Evolutionary conservation across 2,888 invertebrate genomes (phyloP).

Genomic region (Heliconius hortense): DNA sequence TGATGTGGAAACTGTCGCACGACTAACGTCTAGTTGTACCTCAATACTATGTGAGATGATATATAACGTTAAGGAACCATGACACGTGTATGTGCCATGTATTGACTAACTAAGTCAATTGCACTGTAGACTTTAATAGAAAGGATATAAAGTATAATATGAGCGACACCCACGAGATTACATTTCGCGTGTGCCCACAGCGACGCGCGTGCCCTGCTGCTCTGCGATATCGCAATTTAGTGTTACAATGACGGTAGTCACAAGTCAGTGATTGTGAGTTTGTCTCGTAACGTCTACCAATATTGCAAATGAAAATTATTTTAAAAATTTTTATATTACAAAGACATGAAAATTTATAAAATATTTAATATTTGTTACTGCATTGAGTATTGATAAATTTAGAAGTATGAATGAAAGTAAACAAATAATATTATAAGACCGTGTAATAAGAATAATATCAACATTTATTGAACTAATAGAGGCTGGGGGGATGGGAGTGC

Average conservation of each 20-base stretch:
- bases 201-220: neutral
- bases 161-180: neutral
- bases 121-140: neutral
- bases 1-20: conserved; percentile 27
- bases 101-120: too few species aligned
- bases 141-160: neutral
- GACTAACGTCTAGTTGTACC: neutral
- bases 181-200: conserved; percentile 24
- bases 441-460: neutral
- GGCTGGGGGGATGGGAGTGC: neutral
- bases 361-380: too few species aligned
- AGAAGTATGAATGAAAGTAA: too few species aligned
- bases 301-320: too few species aligned
- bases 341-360: too few species aligned
- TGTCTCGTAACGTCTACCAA: neutral
- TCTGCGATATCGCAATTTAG: conserved; percentile 10
- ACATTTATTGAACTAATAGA: neutral
- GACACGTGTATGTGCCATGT: too few species aligned
- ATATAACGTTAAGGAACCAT: too few species aligned
- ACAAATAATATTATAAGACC: neutral
- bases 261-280: neutral
- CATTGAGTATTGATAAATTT: too few species aligned
- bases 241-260: neutral
- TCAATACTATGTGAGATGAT: neutral
- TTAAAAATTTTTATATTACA: too few species aligned